Evolutionary conservation across 92 coral and sea anemone species (phyloP).

Genomic region (Zoanthus sansibaricus): DNA sequence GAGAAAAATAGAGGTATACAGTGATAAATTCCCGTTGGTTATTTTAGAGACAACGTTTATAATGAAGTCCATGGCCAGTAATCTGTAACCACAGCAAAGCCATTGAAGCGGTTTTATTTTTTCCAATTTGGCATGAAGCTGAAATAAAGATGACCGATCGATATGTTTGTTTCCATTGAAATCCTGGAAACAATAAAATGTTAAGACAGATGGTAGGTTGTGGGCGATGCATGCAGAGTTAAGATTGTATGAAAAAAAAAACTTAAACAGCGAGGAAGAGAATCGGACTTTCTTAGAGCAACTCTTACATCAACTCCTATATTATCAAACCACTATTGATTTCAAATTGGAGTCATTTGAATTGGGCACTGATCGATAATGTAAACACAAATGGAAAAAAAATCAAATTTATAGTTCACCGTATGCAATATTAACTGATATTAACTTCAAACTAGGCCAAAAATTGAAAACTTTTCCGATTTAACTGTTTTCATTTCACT

Average conservation of each 20-base stretch:
- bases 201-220: background rate
- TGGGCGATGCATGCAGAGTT: background rate
- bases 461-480: background rate
- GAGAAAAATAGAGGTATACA: background rate
- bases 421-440: background rate
- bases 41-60: background rate
- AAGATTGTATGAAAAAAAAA: background rate
- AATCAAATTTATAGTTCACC: background rate
- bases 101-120: background rate
- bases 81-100: background rate
- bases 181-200: background rate
- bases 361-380: background rate
- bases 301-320: too few species aligned
- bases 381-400: background rate
- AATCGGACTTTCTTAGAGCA: too few species aligned
- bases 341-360: background rate
- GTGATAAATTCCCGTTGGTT: background rate
- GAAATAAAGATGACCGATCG: background rate
- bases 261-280: background rate
- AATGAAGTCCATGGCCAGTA: background rate
- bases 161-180: conserved; percentile 26
- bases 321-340: background rate
- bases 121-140: background rate
- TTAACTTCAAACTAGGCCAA: background rate
- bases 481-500: background rate